Evolutionary conservation across 2,113 vertebrate genomes (phyloP).

Genomic region (Psammodynastes pulverulentus): DNA sequence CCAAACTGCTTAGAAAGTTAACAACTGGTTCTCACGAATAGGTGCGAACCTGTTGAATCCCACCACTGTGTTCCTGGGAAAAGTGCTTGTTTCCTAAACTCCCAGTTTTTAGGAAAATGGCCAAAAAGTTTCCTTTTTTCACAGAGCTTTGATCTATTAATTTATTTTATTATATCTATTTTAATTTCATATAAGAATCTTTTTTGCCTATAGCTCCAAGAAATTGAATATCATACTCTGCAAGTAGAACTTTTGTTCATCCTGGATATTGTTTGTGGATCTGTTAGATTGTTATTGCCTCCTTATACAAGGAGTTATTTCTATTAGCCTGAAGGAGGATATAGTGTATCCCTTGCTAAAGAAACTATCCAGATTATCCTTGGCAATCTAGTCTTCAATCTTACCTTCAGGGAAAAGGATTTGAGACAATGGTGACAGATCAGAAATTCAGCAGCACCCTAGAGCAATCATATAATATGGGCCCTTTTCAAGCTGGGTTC

Average conservation of each 20-base stretch:
- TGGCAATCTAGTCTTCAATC: neutral
- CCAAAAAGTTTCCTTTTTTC: neutral
- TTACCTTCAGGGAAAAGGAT: neutral
- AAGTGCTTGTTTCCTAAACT: neutral
- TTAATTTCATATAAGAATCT: neutral
- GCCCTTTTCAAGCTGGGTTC: neutral
- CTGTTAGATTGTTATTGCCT: neutral
- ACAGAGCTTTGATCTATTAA: neutral
- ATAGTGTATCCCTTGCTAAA: neutral
- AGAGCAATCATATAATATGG: neutral
- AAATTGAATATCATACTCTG: neutral
- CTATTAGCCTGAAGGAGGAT: neutral
- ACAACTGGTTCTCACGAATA: no score
- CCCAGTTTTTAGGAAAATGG: neutral
- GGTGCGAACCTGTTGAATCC: no score
- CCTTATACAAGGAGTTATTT: neutral
- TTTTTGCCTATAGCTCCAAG: neutral
- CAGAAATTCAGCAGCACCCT: neutral
- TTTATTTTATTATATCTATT: neutral
- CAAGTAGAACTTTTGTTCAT: neutral
- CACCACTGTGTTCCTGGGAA: no score
- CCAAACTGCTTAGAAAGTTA: no score
- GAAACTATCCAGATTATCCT: neutral
- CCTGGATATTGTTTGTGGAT: neutral
- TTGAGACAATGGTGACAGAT: neutral